Evolutionary conservation across 2,888 invertebrate species (phyloP).

Genomic region (Mellilla xanthometata): DNA sequence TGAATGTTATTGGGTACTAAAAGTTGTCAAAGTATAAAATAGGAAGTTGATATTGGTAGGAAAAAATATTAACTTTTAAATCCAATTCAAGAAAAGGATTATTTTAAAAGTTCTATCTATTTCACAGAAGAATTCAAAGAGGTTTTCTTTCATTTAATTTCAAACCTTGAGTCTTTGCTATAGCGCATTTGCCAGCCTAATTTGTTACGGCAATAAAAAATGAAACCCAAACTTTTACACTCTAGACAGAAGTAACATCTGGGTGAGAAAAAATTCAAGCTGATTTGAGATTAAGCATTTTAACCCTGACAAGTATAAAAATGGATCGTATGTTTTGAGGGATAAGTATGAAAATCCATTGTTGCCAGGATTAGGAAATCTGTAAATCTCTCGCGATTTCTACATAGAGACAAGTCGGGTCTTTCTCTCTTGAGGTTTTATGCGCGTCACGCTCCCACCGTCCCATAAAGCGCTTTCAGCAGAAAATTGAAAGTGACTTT

Average conservation of each 20-base stretch:
- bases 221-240: conserved; percentile 53
- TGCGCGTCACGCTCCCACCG: conserved; percentile 66
- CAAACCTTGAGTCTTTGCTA: conserved; percentile 8
- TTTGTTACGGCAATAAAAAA: conserved; percentile 46
- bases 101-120: no score
- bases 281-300: conserved; percentile 48
- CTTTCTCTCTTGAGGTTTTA: conserved; percentile 55
- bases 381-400: conserved; percentile 47
- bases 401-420: conserved; percentile 58
- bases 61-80: no score
- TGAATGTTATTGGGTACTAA: no score
- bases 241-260: conserved; percentile 56
- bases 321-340: conserved; percentile 22
- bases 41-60: no score
- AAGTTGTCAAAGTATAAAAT: no score
- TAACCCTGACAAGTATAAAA: conserved; percentile 25
- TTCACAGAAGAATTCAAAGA: background rate
- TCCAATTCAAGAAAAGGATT: no score
- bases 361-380: conserved; percentile 37
- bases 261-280: conserved; percentile 51
- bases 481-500: conserved; percentile 79
- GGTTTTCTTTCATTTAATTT: background rate
- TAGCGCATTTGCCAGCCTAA: conserved; percentile 33
- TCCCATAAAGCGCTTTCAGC: conserved; percentile 71
- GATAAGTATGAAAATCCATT: conserved; percentile 36